phyloP scores from a whole-genome alignment of 2,888 invertebrate genomes.

The Cotesia congregata region DNA sequence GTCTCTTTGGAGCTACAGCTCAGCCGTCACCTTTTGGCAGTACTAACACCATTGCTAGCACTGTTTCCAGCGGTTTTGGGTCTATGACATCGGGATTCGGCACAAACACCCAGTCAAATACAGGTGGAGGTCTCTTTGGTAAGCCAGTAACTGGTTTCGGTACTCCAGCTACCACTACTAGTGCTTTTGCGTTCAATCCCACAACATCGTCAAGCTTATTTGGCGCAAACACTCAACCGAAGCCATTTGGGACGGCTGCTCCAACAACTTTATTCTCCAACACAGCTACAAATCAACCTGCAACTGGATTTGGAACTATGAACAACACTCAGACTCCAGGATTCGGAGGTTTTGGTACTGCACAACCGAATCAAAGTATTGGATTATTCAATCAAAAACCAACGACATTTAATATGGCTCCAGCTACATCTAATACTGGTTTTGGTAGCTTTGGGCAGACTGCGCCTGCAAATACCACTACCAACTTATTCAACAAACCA shows the following conservation, averaged over 20 bases:
- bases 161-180: conserved; percentile 69
- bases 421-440: conserved; percentile 66
- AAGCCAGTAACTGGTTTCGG: conserved; percentile 78
- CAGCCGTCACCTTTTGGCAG: conserved; percentile 72
- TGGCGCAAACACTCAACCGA: conserved; percentile 67
- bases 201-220: conserved; percentile 68
- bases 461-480: conserved; percentile 61
- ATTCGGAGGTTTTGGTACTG: conserved; percentile 67
- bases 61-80: conserved; percentile 73
- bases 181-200: conserved; percentile 69
- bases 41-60: conserved; percentile 60
- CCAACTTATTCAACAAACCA: conserved; percentile 71
- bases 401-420: conserved; percentile 65
- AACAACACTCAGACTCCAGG: conserved; percentile 66
- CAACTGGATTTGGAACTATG: conserved; percentile 63
- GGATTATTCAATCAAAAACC: conserved; percentile 71
- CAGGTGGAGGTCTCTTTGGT: conserved; percentile 77
- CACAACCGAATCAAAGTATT: conserved; percentile 67
- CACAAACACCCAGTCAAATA: conserved; percentile 73
- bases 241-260: conserved; percentile 70
- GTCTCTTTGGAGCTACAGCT: conserved; percentile 72
- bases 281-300: conserved; percentile 62
- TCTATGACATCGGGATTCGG: conserved; percentile 71
- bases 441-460: conserved; percentile 70
- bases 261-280: conserved; percentile 65